phyloP scores from a whole-genome alignment of 2,113 vertebrate genomes.

The Edolisoma coerulescens region DNA sequence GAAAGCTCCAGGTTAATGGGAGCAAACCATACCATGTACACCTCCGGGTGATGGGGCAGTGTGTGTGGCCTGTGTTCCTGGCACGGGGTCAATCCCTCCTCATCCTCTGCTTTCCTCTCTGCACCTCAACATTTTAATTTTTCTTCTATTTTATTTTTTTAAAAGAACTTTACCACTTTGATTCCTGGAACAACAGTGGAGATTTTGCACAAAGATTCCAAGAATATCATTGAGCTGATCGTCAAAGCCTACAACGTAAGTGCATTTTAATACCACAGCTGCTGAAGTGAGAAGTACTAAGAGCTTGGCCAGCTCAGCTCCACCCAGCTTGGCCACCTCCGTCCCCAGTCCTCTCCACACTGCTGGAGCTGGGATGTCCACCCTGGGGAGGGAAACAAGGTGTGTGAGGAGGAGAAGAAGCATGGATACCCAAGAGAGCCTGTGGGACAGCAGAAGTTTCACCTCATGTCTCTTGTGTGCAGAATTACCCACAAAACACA shows the following conservation, averaged over 20 bases:
- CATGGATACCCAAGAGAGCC: neutral
- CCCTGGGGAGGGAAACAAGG: neutral
- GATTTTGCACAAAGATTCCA: conserved; percentile 93
- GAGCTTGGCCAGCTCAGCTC: neutral
- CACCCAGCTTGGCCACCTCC: neutral
- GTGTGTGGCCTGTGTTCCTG: neutral
- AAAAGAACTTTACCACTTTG: conserved; percentile 89
- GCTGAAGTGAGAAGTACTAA: neutral
- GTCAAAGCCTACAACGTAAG: conserved; percentile 93
- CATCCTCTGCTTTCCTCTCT: neutral
- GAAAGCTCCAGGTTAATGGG: fast-evolving
- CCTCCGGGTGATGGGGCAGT: neutral
- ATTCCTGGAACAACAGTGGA: conserved; percentile 96
- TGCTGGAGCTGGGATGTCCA: neutral
- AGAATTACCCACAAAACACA: neutral
- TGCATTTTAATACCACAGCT: neutral
- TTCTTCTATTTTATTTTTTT: neutral
- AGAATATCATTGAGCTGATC: conserved; percentile 96
- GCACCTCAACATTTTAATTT: neutral
- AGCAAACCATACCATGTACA: neutral
- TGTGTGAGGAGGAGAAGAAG: neutral
- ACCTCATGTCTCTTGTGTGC: fast-evolving
- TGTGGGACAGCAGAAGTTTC: neutral
- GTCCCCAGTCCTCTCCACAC: neutral
- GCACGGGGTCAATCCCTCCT: fast-evolving